Percentiles rank a stretch among this genome's conserved stretches.
Conservation (phyloP, 2,113 vertebrate species). For the Centropristis striata region DNA sequence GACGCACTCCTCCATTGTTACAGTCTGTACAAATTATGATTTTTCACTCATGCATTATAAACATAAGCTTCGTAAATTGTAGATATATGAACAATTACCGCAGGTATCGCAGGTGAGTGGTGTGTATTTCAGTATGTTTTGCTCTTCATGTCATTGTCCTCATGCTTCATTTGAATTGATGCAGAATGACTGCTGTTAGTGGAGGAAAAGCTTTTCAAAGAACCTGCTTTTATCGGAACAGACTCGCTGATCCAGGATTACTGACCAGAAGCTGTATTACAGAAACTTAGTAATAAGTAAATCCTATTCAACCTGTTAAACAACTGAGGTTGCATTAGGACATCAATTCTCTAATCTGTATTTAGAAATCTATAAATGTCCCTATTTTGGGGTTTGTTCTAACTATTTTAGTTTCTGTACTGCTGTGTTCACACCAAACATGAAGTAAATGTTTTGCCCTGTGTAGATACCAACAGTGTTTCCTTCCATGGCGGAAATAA, state of each 20-base stretch:
- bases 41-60: slow-evolving; percentile 20
- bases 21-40: slow-evolving; percentile 5
- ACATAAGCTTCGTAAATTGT: slow-evolving; percentile 1
- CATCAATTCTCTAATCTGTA: too few species aligned
- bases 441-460: too few species aligned
- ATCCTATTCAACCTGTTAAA: slow-evolving; percentile 18
- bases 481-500: too few species aligned
- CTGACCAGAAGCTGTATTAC: slow-evolving; percentile 37
- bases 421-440: too few species aligned
- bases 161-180: slow-evolving; percentile 40
- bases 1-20: not conserved
- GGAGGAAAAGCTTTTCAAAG: slow-evolving; percentile 20
- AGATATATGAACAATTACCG: not conserved
- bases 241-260: slow-evolving; percentile 61
- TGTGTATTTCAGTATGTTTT: not conserved
- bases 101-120: slow-evolving; percentile 55
- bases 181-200: slow-evolving; percentile 11
- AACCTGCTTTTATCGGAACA: slow-evolving; percentile 29
- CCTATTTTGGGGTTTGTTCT: not conserved
- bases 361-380: not conserved
- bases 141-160: slow-evolving; percentile 18
- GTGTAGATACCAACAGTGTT: too few species aligned
- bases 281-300: slow-evolving; percentile 36
- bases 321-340: not conserved
- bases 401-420: too few species aligned